Percentiles rank a stretch among this genome's conserved stretches.
These are phyloP conservation scores for Lithobates pipiens DNA, from an alignment of 2,797 vertebrate genomes.

Conservation along the genomic window DNA sequence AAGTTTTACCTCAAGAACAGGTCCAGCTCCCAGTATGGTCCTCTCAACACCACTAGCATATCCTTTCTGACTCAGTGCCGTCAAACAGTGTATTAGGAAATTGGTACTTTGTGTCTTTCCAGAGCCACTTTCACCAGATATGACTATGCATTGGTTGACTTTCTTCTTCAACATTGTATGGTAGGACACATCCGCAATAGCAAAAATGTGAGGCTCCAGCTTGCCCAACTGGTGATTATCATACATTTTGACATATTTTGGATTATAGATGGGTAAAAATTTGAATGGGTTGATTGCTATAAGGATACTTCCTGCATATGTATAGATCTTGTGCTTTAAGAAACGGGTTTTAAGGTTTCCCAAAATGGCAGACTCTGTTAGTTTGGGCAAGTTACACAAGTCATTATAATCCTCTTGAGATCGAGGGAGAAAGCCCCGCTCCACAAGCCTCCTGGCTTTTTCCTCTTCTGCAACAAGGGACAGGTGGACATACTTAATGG, in stretches of 20 bases:
- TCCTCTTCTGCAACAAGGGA: constrained; percentile 80
- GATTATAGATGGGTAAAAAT: constrained; percentile 98
- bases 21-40: constrained; percentile 96
- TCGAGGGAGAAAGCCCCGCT: constrained; percentile 91
- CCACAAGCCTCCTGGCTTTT: constrained; percentile 81
- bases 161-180: constrained; percentile 95
- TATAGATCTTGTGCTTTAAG: constrained; percentile 95
- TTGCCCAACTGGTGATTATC: constrained; percentile 97
- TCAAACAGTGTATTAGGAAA: constrained; percentile 98
- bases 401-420: constrained; percentile 90
- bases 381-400: constrained; percentile 90
- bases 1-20: constrained; percentile 90
- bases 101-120: constrained; percentile 99
- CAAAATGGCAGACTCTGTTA: constrained; percentile 89
- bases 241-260: constrained; percentile 98
- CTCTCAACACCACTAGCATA: constrained; percentile 97
- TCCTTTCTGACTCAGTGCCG: constrained; percentile 96
- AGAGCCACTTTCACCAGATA: constrained; percentile 97
- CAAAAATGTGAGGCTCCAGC: constrained; percentile 97
- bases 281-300: constrained; percentile 97
- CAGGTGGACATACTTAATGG: constrained; percentile 88
- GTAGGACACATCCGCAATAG: constrained; percentile 95
- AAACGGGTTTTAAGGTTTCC: constrained; percentile 91
- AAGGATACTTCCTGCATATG: constrained; percentile 96
- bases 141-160: constrained; percentile 96